Base-by-base conservation (phyloP, 2,888 invertebrate species). In the Xylota segnis region DNA sequence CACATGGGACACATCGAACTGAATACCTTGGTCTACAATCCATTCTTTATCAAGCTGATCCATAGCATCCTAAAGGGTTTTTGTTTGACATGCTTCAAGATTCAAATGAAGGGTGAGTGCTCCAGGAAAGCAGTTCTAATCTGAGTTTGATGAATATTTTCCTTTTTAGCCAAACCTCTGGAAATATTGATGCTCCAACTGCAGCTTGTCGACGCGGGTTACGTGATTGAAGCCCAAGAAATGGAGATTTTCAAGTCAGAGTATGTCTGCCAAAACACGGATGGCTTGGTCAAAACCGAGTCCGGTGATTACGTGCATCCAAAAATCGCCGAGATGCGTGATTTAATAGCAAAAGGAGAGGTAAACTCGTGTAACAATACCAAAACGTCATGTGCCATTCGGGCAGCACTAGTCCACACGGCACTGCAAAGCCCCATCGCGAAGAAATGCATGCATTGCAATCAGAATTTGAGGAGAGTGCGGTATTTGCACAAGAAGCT, bases 1-100 rank as follows among this genome's bases (percentile, higher is more conserved):
- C 99, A 99, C 92, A 96, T 98, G 92, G 99, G 99, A 0, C 97
- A 98, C 90, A 98, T 99, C 87, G 96, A 96, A 88, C 93, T 99
- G 0, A 97, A 97, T 0, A 92, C 98, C 10, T 95, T 97, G 0
- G 96, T 98, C 0, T 95, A 97, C 76, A 99, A 99, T 93, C 99
- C 99, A 0, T 90, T 99, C 58, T 97, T 98, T 90, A 95, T 96
- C 87, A 95, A 95, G 89, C 94, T 95, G 34, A 93, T 98, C 16
- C 94, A 94, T 72, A 94, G 93, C 0, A 91, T 97, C 7, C 93
- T 97, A 65, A 94, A 94, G 86, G 93, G 95, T 0, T 94, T 95
- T 18, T 98, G 98, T 90, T 91, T 96, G 5, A 93, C 93, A 66
- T 98, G 98, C 90, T 94, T 93, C 88, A 94, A 93, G 88, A 92